Percentiles rank a stretch among this genome's conserved stretches.
Conservation (phyloP, 2,888 invertebrate genomes). For the Scaptomyza tumidula region DNA sequence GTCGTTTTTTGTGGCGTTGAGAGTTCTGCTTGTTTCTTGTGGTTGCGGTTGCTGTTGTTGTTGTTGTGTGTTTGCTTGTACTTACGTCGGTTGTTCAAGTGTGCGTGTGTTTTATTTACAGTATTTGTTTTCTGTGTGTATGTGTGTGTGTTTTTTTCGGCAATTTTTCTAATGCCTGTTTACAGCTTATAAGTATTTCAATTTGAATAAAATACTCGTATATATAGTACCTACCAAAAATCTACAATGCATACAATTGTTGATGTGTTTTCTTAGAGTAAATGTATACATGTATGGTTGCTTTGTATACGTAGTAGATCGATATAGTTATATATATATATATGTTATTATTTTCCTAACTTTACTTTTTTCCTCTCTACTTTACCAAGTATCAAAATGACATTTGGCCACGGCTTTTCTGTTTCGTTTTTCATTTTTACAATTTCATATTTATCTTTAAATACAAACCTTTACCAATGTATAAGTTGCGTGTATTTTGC, state of each 20-base stretch:
- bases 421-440: background rate
- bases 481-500: conserved; percentile 26
- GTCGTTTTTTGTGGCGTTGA: conserved; percentile 38
- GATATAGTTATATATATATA: conserved; percentile 3
- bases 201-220: conserved; percentile 18
- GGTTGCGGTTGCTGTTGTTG: conserved; percentile 25
- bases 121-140: conserved; percentile 33
- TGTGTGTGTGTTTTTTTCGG: background rate
- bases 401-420: conserved; percentile 46
- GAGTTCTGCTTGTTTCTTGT: conserved; percentile 32
- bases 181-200: conserved; percentile 30
- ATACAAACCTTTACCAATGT: conserved; percentile 60
- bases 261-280: conserved; percentile 36
- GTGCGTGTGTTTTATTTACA: conserved; percentile 65
- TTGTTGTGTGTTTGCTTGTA: conserved; percentile 43
- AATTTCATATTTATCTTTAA: conserved; percentile 26
- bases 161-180: conserved; percentile 28
- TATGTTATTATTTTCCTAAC: conserved; percentile 22
- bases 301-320: conserved; percentile 11
- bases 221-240: conserved; percentile 44
- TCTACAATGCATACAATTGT: conserved; percentile 45
- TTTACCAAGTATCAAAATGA: conserved; percentile 65
- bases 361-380: conserved; percentile 50
- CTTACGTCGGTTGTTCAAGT: conserved; percentile 71
- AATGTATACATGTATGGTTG: conserved; percentile 32